These are phyloP conservation scores for Julus scandinavius DNA, from an alignment of 2,888 invertebrate genomes.

Conservation along the genomic window DNA sequence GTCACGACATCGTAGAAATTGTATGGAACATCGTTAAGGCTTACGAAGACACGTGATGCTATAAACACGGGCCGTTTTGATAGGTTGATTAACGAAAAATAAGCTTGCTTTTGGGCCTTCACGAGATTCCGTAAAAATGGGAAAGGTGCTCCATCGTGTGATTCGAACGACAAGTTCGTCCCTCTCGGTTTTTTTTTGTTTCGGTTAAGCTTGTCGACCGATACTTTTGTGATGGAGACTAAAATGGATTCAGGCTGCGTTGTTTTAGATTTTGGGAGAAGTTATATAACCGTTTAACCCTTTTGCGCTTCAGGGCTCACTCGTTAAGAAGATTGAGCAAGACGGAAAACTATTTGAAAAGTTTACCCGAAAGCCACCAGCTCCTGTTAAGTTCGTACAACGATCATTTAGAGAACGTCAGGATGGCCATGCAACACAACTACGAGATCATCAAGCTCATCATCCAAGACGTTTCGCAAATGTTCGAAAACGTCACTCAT, in stretches of 20 bases:
- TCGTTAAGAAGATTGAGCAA: constrained; percentile 79
- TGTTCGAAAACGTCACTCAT: constrained; percentile 79
- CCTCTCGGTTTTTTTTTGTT: background rate
- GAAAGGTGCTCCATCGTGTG: no score
- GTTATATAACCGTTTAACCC: background rate
- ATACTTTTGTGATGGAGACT: no score
- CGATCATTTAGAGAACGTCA: constrained; percentile 78
- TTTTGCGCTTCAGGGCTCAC: constrained; percentile 74
- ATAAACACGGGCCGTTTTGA: no score
- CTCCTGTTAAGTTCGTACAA: constrained; percentile 79
- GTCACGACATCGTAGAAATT: no score
- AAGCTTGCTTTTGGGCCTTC: no score
- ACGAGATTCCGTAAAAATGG: no score
- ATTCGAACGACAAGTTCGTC: background rate
- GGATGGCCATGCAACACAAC: constrained; percentile 80
- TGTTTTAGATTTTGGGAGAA: background rate
- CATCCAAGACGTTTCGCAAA: constrained; percentile 80
- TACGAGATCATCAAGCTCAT: constrained; percentile 75
- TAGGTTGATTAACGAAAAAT: no score
- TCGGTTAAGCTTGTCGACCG: background rate
- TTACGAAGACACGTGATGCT: no score
- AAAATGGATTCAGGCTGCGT: background rate
- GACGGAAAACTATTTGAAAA: constrained; percentile 79
- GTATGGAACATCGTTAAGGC: no score
- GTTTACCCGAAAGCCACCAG: constrained; percentile 80